These are phyloP conservation scores for Apodemia zela DNA, from an alignment of 2,888 invertebrate species.

Conservation along the genomic window DNA sequence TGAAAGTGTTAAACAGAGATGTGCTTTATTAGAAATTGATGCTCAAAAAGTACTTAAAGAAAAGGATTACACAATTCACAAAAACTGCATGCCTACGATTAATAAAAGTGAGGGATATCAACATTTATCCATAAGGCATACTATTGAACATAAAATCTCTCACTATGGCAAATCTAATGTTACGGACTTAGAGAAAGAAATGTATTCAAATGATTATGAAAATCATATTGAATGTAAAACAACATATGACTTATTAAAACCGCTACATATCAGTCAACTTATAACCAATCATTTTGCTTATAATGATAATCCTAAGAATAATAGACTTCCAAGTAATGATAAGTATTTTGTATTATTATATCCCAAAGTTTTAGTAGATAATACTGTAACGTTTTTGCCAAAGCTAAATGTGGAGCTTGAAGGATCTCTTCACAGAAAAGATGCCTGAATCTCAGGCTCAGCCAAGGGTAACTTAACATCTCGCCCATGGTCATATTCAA, in stretches of 20 bases:
- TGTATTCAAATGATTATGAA: not conserved
- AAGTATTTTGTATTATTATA: too few relatives aligned
- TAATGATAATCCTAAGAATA: not conserved
- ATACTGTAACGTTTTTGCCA: too few relatives aligned
- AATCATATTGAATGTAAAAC: slow-evolving; percentile 36
- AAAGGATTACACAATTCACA: not conserved
- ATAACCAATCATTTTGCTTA: slow-evolving; percentile 11
- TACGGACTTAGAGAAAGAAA: not conserved
- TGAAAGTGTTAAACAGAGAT: slow-evolving; percentile 37
- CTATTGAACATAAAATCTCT: not conserved
- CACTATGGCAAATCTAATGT: not conserved
- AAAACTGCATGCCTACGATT: not conserved
- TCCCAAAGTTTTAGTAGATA: too few relatives aligned
- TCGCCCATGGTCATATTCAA: too few relatives aligned
- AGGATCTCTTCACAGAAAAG: too few relatives aligned
- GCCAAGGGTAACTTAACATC: too few relatives aligned
- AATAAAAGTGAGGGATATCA: not conserved
- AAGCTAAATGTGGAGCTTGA: too few relatives aligned
- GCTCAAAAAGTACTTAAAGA: slow-evolving; percentile 17
- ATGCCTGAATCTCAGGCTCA: too few relatives aligned
- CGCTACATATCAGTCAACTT: slow-evolving; percentile 34
- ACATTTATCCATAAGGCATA: not conserved
- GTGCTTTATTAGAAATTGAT: slow-evolving; percentile 28
- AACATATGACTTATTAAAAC: slow-evolving; percentile 55
- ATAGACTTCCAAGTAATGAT: not conserved